phyloP scores from a whole-genome alignment of 2,113 vertebrate species.

The Mesoclemmys tuberculata region DNA sequence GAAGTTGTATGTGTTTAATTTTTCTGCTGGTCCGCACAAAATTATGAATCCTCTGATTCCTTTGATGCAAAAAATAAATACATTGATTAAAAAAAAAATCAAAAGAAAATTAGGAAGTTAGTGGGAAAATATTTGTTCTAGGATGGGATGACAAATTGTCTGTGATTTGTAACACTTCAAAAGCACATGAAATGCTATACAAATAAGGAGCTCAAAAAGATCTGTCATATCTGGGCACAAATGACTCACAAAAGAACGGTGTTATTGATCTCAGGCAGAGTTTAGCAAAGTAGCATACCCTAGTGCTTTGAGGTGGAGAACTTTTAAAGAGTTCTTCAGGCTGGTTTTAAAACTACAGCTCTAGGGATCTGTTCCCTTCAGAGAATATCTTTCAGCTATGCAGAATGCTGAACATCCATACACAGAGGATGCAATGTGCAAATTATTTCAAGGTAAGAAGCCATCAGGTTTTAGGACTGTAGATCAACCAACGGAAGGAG shows the following conservation, averaged over 20 bases:
- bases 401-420: neutral
- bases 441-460: neutral
- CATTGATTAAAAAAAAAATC: neutral
- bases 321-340: neutral
- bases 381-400: neutral
- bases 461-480: neutral
- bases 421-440: neutral
- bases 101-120: neutral
- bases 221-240: neutral
- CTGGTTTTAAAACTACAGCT: neutral
- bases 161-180: neutral
- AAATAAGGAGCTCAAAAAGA: neutral
- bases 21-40: neutral
- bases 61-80: neutral
- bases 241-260: neutral
- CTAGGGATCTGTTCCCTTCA: neutral
- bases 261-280: neutral
- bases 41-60: neutral
- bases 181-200: neutral
- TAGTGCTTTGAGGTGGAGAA: neutral
- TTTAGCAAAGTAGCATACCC: neutral
- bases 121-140: neutral
- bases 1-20: constrained; percentile 33
- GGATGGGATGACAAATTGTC: neutral
- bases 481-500: neutral